Evolutionary conservation across 2,113 vertebrate genomes (phyloP).

Genomic region (Perccottus glenii): DNA sequence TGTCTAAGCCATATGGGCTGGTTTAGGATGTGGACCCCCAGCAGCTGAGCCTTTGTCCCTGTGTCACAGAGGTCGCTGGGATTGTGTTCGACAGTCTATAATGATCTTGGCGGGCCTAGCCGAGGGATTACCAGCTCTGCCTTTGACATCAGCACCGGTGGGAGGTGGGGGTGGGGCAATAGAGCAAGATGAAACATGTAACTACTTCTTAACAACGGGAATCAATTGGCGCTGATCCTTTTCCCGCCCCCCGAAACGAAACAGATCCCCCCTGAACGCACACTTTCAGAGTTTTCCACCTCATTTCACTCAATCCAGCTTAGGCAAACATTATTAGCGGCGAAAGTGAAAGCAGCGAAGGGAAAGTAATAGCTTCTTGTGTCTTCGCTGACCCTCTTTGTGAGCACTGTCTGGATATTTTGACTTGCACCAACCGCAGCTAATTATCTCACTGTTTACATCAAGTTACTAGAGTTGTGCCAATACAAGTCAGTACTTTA

Average conservation of each 20-base stretch:
- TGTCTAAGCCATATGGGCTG: conserved; percentile 82
- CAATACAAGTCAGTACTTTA: no score
- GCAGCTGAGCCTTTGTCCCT: conserved; percentile 80
- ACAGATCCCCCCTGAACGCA: conserved; percentile 36
- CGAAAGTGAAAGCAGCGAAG: conserved; percentile 67
- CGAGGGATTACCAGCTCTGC: conserved; percentile 73
- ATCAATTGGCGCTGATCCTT: conserved; percentile 57
- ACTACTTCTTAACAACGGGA: conserved; percentile 59
- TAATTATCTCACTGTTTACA: conserved; percentile 11
- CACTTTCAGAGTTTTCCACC: conserved; percentile 72
- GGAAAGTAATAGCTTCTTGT: conserved; percentile 69
- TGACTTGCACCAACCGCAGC: neutral
- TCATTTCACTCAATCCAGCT: conserved; percentile 79
- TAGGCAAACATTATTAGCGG: conserved; percentile 78
- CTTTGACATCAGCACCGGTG: conserved; percentile 68
- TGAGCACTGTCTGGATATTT: conserved; percentile 25
- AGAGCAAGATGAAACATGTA: conserved; percentile 68
- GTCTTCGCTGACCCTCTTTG: conserved; percentile 49
- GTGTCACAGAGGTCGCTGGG: conserved; percentile 77
- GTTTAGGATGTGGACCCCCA: conserved; percentile 77
- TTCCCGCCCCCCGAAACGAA: conserved; percentile 45
- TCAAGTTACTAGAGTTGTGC: neutral
- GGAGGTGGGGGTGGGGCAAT: conserved; percentile 9
- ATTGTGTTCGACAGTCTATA: conserved; percentile 86
- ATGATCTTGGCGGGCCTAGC: conserved; percentile 78